phyloP scores from a whole-genome alignment of 2,797 vertebrate species.

The Macrochelys suwanniensis region DNA sequence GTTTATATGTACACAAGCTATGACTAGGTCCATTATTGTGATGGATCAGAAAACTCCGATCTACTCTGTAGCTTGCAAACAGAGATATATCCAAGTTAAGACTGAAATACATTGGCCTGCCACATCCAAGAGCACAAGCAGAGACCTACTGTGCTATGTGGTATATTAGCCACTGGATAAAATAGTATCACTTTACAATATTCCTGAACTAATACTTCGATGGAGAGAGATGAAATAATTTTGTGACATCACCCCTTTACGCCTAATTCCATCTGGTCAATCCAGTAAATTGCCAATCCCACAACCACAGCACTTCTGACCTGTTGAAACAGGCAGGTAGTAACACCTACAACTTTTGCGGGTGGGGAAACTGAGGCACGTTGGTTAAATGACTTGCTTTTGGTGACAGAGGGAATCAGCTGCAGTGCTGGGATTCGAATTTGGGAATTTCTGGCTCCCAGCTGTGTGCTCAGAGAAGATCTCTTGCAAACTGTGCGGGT shows the following conservation, averaged over 20 bases:
- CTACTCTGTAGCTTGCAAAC: background rate
- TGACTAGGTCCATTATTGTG: background rate
- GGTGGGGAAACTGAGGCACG: rapidly evolving
- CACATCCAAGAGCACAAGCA: background rate
- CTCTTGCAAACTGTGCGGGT: background rate
- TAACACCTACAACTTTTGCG: background rate
- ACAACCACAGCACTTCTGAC: no score
- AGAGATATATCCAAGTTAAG: background rate
- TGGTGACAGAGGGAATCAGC: no score
- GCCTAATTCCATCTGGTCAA: rapidly evolving
- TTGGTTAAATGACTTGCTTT: background rate
- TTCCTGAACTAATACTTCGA: no score
- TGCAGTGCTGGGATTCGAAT: background rate
- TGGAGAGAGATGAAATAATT: background rate
- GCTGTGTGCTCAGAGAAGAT: rapidly evolving
- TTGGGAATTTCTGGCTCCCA: background rate
- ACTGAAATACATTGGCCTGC: rapidly evolving
- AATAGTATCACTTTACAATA: rapidly evolving
- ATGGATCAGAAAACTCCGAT: background rate
- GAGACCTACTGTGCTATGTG: background rate
- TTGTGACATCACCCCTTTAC: background rate
- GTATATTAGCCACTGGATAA: background rate
- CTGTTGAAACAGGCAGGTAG: no score
- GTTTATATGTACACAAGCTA: no score
- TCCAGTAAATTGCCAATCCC: background rate